Conservation (phyloP, 1,140 invertebrate species). For the Venturia canescens region DNA sequence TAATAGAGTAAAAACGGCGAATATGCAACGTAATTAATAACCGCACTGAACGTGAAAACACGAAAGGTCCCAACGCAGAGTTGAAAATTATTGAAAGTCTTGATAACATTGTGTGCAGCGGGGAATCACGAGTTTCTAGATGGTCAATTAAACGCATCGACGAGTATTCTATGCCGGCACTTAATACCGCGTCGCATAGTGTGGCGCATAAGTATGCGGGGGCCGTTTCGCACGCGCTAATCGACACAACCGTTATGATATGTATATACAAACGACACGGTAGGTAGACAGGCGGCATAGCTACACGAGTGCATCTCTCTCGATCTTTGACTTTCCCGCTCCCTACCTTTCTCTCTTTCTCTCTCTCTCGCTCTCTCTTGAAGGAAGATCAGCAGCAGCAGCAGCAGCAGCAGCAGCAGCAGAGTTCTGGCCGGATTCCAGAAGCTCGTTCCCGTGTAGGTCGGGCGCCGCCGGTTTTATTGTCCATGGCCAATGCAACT, state of each 20-base stretch:
- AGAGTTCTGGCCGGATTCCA: constrained; percentile 49
- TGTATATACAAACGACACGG: neutral
- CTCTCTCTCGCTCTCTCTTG: constrained; percentile 14
- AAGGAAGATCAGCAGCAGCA: constrained; percentile 17
- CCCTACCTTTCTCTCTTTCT: constrained; percentile 18
- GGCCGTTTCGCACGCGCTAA: constrained; percentile 40
- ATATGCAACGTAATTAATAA: too few relatives aligned
- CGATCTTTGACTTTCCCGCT: constrained; percentile 1
- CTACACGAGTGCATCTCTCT: neutral
- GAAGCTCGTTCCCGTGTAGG: constrained; percentile 41
- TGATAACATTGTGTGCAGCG: neutral
- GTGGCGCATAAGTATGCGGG: constrained; percentile 28
- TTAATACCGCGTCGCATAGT: constrained; percentile 18
- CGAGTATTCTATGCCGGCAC: neutral
- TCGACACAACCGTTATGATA: constrained; percentile 33
- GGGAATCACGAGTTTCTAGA: neutral
- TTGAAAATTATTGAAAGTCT: neutral
- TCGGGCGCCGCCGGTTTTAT: constrained; percentile 47
- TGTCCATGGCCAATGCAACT: constrained; percentile 42
- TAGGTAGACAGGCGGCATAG: neutral
- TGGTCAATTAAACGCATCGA: constrained; percentile 32
- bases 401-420: too few relatives aligned
- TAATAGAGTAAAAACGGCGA: too few relatives aligned
- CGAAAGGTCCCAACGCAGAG: neutral
- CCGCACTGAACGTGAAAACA: too few relatives aligned